Evolutionary conservation across 2,888 invertebrate genomes (phyloP), one percentile per base, ranked within the genome.

Genomic region (Pyrrhosoma nymphula): DNA sequence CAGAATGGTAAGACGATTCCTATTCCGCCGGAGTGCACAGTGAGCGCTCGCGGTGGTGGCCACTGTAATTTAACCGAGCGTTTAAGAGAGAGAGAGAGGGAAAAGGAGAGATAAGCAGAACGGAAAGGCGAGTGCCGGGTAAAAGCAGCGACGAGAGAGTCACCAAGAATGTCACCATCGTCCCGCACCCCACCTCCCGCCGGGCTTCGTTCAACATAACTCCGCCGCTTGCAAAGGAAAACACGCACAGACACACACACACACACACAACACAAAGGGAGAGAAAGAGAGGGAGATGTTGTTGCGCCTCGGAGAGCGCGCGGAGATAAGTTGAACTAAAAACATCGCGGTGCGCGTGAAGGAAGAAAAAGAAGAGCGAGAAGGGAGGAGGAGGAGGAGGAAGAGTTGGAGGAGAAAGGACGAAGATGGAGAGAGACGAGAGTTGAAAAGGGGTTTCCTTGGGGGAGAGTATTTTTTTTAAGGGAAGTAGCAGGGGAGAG

Each of bases 1-100:
- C 82, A 82, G 82, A 82, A 82, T 82, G 82, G 82, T 82, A 82
- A 82, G 82, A 82, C 82, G 82, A 82, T 82, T 82, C 35, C 82
- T 82, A 82, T 35, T 82, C 82, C 82, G 82, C 16, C 35, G 35
- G 82, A 26, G 82, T 82, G 35, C 82, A 35, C 82, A 35, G 35
- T 82, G 82, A 82, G 82, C 82, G 82, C 82, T 30, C 82, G 30
- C 82, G 69, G 82, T 35, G 82, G 82, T 35, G 82, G 82, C 82
- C 82, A 30, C 35, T n/a, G 82, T 82, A 82, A 82, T 82, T 82
- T 82, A 82, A 82, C 82, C 26, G 82, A 82, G 35, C 82, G 35
- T 82, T 82, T 82, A 82, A 18, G 35, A n/a, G 82, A 14, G 23
- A 75, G 75, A 30, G 35, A 16, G 82, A 18, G 82, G 35, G 35